Evolutionary conservation across 2,113 vertebrate species (phyloP).

Genomic region (Ciconia boyciana): DNA sequence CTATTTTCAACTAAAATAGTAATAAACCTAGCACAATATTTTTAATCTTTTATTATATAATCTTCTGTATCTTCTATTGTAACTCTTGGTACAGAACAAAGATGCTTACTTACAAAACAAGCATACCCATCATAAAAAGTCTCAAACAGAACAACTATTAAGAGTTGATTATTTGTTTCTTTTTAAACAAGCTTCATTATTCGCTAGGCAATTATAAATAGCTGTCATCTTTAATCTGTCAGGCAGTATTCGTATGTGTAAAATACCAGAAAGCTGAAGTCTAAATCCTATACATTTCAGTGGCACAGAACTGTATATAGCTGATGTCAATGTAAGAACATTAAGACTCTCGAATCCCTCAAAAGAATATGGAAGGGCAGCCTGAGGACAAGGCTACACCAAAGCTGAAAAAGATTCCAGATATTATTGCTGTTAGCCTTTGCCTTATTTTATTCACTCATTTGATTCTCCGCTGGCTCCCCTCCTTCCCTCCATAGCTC

Average conservation of each 20-base stretch:
- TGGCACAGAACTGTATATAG: neutral
- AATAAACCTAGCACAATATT: neutral
- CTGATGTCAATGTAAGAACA: neutral
- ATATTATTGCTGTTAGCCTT: neutral
- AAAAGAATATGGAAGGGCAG: neutral
- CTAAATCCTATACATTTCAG: neutral
- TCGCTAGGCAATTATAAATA: neutral
- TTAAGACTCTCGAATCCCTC: neutral
- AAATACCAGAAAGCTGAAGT: neutral
- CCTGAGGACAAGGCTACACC: neutral
- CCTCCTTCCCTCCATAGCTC: neutral
- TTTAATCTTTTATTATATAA: neutral
- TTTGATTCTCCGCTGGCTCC: neutral
- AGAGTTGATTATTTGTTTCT: neutral
- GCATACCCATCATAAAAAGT: neutral
- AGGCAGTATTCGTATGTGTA: neutral
- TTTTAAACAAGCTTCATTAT: neutral
- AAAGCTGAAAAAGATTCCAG: neutral
- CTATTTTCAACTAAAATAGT: neutral
- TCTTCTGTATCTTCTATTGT: neutral
- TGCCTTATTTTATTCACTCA: neutral
- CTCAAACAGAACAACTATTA: neutral
- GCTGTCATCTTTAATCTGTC: neutral
- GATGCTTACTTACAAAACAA: neutral
- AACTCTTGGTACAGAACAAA: neutral